A percentile compares a stretch with the other conserved stretches of the same genome.
phyloP scores from a whole-genome alignment of 2,888 invertebrate species.

The Noctua janthina region DNA sequence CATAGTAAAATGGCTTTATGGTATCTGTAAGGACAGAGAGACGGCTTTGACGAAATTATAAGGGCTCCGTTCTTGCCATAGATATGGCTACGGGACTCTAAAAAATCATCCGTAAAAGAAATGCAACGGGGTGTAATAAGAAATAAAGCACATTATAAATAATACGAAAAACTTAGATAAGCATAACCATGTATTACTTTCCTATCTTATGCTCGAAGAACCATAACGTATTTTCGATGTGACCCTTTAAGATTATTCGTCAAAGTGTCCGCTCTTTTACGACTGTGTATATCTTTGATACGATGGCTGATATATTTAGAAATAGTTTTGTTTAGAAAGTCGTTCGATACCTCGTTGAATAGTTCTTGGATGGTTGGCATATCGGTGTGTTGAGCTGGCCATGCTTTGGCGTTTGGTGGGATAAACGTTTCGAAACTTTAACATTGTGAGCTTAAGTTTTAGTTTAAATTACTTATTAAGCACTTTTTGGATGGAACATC shows the following conservation, averaged over 20 bases:
- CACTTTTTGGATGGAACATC: no score
- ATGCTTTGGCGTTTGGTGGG: neutral
- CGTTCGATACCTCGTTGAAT: constrained; percentile 60
- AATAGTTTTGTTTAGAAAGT: constrained; percentile 71
- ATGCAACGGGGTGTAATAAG: constrained; percentile 21
- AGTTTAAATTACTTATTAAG: neutral
- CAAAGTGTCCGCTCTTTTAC: constrained; percentile 56
- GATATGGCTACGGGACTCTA: neutral
- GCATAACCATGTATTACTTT: constrained; percentile 22
- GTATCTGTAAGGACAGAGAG: neutral
- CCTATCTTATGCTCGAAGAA: constrained; percentile 41
- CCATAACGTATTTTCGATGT: constrained; percentile 42
- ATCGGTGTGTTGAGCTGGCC: constrained; percentile 19
- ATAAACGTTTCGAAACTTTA: neutral
- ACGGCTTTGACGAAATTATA: neutral
- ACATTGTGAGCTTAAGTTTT: neutral
- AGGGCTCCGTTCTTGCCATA: neutral
- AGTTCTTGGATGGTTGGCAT: constrained; percentile 39
- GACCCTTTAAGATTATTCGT: constrained; percentile 51
- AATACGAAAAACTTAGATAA: constrained; percentile 37
- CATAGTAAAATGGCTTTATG: neutral
- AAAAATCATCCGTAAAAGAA: neutral
- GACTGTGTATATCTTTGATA: constrained; percentile 50
- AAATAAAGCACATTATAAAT: constrained; percentile 19
- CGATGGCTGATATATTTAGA: constrained; percentile 57